Percentiles rank a stretch among this genome's conserved stretches.
Conservation (phyloP, 2,888 invertebrate genomes). For the Tipula vernalis region DNA sequence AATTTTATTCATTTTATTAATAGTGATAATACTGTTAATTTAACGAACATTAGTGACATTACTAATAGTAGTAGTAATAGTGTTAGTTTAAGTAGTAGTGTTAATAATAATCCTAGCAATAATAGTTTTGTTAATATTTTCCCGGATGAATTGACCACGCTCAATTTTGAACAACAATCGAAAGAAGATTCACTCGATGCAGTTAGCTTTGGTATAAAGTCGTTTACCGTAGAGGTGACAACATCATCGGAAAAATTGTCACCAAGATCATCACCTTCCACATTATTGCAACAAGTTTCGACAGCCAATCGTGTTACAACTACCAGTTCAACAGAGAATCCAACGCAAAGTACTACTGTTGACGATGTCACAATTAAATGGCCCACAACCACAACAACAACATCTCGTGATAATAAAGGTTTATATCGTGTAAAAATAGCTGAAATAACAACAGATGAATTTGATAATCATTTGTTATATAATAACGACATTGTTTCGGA, state of each 20-base stretch:
- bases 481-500: not conserved
- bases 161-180: not conserved
- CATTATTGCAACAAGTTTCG: conserved; percentile 5
- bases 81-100: not conserved
- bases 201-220: conserved; percentile 19
- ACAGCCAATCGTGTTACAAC: conserved; percentile 18
- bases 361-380: not conserved
- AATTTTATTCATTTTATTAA: not conserved
- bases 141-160: not conserved
- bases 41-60: not conserved
- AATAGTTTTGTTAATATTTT: not conserved
- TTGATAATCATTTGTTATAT: conserved; percentile 16
- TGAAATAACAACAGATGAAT: conserved; percentile 25
- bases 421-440: conserved; percentile 30
- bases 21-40: not conserved
- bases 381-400: conserved; percentile 9
- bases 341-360: not conserved
- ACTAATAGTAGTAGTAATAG: not conserved
- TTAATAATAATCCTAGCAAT: not conserved
- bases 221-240: conserved; percentile 20
- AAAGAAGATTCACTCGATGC: conserved; percentile 10
- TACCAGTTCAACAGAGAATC: not conserved
- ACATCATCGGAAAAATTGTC: conserved; percentile 17
- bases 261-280: not conserved
- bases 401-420: conserved; percentile 21